These are phyloP conservation scores for Drosophila gaucha DNA, from an alignment of 2,888 invertebrate species.

Conservation along the genomic window DNA sequence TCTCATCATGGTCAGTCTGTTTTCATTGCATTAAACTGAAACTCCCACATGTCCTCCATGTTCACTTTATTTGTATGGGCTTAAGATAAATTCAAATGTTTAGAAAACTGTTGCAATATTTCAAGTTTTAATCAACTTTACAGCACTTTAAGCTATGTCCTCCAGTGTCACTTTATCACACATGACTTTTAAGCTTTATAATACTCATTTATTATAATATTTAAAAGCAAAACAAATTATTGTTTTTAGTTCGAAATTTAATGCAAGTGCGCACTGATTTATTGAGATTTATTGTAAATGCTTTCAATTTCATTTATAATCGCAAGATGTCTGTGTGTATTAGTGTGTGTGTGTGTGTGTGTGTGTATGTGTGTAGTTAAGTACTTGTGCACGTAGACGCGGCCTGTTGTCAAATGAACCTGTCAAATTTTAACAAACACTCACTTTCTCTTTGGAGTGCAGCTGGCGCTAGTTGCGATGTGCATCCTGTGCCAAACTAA, in stretches of 20 bases:
- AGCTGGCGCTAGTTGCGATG: constrained; percentile 69
- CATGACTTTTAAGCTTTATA: constrained; percentile 1
- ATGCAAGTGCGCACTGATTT: constrained; percentile 42
- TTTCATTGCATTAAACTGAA: not conserved
- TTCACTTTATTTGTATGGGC: not conserved
- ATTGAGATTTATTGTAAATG: constrained; percentile 57
- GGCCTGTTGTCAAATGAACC: constrained; percentile 77
- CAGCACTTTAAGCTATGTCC: not conserved
- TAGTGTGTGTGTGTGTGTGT: constrained; percentile 5
- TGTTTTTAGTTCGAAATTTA: constrained; percentile 5
- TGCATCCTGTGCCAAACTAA: constrained; percentile 74
- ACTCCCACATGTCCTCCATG: not conserved
- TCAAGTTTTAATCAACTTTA: not conserved
- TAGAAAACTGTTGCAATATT: not conserved
- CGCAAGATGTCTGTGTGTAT: not conserved
- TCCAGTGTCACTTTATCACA: constrained; percentile 20
- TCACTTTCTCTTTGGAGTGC: constrained; percentile 80
- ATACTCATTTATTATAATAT: constrained; percentile 4
- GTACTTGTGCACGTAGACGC: constrained; percentile 39
- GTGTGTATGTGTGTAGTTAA: constrained; percentile 31
- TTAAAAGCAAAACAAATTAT: not conserved
- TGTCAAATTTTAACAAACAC: constrained; percentile 81
- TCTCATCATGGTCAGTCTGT: too few relatives aligned
- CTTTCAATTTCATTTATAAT: constrained; percentile 59
- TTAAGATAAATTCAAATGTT: not conserved